A percentile compares a stretch with the other conserved stretches of the same genome.
These are phyloP conservation scores for Amblyornis subalaris DNA, from an alignment of 2,113 vertebrate genomes.

Conservation along the genomic window DNA sequence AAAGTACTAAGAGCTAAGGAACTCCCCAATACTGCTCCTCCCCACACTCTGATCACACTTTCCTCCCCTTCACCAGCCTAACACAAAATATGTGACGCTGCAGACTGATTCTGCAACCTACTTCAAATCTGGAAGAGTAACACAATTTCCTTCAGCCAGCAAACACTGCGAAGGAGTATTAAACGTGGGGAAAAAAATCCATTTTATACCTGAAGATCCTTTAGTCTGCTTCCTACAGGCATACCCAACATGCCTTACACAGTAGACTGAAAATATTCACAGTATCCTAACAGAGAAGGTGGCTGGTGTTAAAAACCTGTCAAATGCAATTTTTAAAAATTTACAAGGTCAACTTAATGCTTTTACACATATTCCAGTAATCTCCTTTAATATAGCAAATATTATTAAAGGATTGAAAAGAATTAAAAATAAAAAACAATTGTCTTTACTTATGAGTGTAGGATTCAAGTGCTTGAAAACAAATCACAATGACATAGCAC, in stretches of 20 bases:
- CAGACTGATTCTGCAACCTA: neutral
- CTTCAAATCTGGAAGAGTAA: neutral
- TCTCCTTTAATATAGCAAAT: neutral
- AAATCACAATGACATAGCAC: neutral
- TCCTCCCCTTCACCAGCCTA: neutral
- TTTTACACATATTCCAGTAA: neutral
- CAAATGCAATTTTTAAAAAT: neutral
- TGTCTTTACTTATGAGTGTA: neutral
- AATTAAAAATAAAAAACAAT: neutral
- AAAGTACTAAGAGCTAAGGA: neutral
- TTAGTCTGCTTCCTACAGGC: neutral
- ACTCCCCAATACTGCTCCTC: neutral
- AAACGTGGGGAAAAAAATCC: accelerated
- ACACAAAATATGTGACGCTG: neutral
- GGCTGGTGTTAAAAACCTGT: neutral
- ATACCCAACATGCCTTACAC: neutral
- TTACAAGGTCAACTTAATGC: neutral
- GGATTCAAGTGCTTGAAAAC: neutral
- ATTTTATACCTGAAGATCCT: neutral
- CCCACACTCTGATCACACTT: accelerated
- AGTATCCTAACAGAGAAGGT: neutral
- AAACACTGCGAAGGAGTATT: neutral
- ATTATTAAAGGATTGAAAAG: neutral
- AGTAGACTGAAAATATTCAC: neutral
- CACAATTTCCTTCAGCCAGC: neutral